A percentile compares a stretch with the other conserved stretches of the same genome.
These are phyloP conservation scores for Colinus virginianus DNA, from an alignment of 2,113 vertebrate species.

Conservation along the genomic window DNA sequence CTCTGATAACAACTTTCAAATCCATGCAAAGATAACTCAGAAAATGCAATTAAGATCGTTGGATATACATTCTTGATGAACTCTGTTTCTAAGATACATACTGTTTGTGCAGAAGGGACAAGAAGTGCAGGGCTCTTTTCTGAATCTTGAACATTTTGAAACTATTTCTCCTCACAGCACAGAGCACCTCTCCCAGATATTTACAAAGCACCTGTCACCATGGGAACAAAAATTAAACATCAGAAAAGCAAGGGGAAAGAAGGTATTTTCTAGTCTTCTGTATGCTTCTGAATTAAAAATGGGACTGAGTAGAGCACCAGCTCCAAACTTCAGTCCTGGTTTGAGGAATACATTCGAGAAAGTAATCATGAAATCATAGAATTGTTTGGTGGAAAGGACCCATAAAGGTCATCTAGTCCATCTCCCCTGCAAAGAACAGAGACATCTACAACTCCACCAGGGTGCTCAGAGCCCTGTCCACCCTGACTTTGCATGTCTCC, in stretches of 20 bases:
- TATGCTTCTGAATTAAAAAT: background rate
- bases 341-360: background rate
- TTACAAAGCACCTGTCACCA: background rate
- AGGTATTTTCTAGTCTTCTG: background rate
- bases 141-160: background rate
- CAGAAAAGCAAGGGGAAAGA: background rate
- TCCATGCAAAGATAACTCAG: background rate
- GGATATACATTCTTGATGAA: background rate
- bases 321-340: background rate
- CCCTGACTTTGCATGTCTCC: too few species aligned
- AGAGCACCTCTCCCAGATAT: background rate
- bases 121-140: background rate
- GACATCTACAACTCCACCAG: too few species aligned
- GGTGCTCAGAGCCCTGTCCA: too few species aligned
- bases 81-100: background rate
- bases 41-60: background rate
- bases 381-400: too few species aligned
- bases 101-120: background rate
- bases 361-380: background rate
- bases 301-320: background rate
- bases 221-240: constrained; percentile 3
- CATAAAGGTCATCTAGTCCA: too few species aligned
- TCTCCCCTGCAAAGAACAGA: too few species aligned
- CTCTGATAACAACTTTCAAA: background rate
- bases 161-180: background rate